Evolutionary conservation across 1,140 invertebrate species (phyloP).

Genomic region (Oncopeltus fasciatus): DNA sequence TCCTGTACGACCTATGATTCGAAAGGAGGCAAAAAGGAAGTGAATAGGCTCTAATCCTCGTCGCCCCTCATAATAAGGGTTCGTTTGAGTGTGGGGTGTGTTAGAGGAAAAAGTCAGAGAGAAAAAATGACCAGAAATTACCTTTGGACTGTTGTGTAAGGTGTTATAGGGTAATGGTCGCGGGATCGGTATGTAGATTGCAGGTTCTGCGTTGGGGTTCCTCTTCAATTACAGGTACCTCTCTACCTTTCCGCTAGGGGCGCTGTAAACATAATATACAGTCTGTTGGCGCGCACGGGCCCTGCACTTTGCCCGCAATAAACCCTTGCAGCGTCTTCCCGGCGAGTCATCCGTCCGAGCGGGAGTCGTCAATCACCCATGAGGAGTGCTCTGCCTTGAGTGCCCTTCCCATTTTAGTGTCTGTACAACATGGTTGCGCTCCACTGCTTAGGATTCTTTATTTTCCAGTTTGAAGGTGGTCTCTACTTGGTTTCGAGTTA

Average conservation of each 20-base stretch:
- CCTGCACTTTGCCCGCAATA: neutral
- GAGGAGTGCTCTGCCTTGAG: no score
- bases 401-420: no score
- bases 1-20: no score
- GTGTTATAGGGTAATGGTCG: neutral
- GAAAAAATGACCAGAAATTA: slow-evolving; percentile 1
- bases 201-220: neutral
- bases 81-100: neutral
- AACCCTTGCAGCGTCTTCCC: neutral
- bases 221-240: neutral
- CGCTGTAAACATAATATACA: slow-evolving; percentile 4
- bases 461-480: no score
- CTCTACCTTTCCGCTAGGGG: neutral
- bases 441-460: no score
- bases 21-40: no score
- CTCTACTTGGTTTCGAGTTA: no score
- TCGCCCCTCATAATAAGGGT: neutral
- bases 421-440: no score
- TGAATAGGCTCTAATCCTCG: neutral
- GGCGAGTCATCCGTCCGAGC: neutral
- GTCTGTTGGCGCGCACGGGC: neutral
- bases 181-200: slow-evolving; percentile 3
- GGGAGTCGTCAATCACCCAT: no score
- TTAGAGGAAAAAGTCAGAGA: slow-evolving; percentile 4
- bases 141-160: neutral